phyloP scores from a whole-genome alignment of 2,888 invertebrate genomes.

The Microctonus aethiopoides region DNA sequence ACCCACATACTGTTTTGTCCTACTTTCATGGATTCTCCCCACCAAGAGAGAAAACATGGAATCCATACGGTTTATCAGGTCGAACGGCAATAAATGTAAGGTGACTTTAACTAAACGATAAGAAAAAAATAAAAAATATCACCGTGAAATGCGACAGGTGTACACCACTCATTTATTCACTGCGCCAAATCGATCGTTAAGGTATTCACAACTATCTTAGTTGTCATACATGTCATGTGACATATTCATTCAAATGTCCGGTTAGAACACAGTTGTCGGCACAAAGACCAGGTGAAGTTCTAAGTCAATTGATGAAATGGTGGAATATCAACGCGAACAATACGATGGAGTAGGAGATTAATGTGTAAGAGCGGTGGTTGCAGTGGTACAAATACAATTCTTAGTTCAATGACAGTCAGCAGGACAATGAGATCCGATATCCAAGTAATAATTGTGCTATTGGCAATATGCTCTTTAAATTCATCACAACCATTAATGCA shows the following conservation, averaged over 20 bases:
- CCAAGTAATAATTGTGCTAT: constrained; percentile 37
- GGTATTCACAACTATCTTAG: not conserved
- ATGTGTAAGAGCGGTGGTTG: constrained; percentile 15
- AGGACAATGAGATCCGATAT: constrained; percentile 39
- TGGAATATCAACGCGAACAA: not conserved
- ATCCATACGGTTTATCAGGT: constrained; percentile 16
- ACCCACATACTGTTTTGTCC: constrained; percentile 34
- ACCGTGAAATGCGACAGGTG: constrained; percentile 7
- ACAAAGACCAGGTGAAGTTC: not conserved
- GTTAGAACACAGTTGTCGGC: not conserved
- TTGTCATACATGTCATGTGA: not conserved
- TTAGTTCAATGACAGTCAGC: constrained; percentile 28
- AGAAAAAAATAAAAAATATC: not conserved
- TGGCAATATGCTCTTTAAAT: constrained; percentile 34
- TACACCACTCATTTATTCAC: constrained; percentile 24
- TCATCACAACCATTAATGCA: constrained; percentile 50
- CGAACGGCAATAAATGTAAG: not conserved
- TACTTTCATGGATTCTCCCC: constrained; percentile 37
- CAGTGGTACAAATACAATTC: constrained; percentile 9
- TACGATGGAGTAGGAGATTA: constrained; percentile 33
- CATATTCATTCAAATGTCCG: not conserved
- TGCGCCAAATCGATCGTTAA: constrained; percentile 9
- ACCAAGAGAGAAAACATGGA: constrained; percentile 15
- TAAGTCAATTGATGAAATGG: not conserved
- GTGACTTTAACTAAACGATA: not conserved